Percentiles rank a stretch among this genome's conserved stretches.
Evolutionary conservation across 2,113 vertebrate genomes (phyloP).

Genomic region (Coptodon bakossiorum): DNA sequence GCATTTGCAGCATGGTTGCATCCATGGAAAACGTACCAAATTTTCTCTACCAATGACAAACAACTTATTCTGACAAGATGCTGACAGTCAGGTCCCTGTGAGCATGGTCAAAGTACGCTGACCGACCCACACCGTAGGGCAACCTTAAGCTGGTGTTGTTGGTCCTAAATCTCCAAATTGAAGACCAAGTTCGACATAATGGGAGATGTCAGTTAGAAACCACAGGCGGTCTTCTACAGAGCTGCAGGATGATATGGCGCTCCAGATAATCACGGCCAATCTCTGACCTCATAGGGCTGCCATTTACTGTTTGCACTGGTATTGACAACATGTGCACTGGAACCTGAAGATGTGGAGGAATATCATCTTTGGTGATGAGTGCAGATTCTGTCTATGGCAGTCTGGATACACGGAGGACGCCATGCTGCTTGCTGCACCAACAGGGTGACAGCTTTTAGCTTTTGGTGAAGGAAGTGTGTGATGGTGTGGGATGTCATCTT

Average conservation of each 20-base stretch:
- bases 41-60: background rate
- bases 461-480: rapidly evolving
- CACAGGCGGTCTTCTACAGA: background rate
- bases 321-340: background rate
- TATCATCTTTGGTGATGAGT: background rate
- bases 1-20: rapidly evolving
- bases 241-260: rapidly evolving
- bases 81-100: background rate
- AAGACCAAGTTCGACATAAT: background rate
- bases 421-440: background rate
- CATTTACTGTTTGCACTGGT: background rate
- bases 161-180: background rate
- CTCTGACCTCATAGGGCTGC: background rate
- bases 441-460: background rate
- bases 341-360: background rate
- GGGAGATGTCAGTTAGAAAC: background rate
- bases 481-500: background rate
- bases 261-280: background rate
- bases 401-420: background rate
- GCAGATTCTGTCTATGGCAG: background rate
- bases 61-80: background rate
- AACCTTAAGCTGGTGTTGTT: background rate
- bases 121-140: background rate
- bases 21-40: background rate
- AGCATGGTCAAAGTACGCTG: rapidly evolving